These are phyloP conservation scores for Sitobion miscanthi DNA, from an alignment of 1,140 invertebrate species.

Conservation along the genomic window DNA sequence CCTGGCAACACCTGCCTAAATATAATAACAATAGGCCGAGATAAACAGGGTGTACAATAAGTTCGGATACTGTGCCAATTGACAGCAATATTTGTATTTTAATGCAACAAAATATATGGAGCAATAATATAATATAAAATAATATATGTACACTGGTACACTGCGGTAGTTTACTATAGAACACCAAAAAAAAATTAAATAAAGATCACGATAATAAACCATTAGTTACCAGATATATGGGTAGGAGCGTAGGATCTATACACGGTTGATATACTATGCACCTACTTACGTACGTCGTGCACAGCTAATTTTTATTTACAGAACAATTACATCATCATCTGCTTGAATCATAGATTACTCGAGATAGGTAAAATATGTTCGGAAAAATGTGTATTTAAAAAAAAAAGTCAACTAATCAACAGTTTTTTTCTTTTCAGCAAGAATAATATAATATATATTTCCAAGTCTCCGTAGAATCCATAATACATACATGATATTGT, in stretches of 20 bases:
- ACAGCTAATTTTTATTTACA: not conserved
- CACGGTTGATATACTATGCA: no score
- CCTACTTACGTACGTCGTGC: not conserved
- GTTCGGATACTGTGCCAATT: not conserved
- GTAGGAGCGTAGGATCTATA: no score
- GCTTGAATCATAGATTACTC: not conserved
- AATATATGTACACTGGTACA: not conserved
- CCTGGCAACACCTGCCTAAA: constrained; percentile 50
- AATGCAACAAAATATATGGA: not conserved
- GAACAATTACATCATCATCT: not conserved
- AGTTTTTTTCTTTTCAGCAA: not conserved
- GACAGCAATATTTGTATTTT: not conserved
- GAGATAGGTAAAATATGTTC: not conserved
- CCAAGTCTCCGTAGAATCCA: not conserved
- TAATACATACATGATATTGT: no score
- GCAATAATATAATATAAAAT: not conserved
- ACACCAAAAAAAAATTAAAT: not conserved
- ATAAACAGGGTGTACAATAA: not conserved
- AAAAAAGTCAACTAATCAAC: not conserved
- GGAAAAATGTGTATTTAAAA: not conserved
- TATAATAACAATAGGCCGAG: constrained; percentile 26
- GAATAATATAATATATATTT: not conserved
- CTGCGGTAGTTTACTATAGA: no score
- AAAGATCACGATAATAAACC: not conserved
- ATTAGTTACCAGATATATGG: not conserved